phyloP scores from a whole-genome alignment of 2,797 vertebrate species.

The Tokudaia tokunoshimensis region DNA sequence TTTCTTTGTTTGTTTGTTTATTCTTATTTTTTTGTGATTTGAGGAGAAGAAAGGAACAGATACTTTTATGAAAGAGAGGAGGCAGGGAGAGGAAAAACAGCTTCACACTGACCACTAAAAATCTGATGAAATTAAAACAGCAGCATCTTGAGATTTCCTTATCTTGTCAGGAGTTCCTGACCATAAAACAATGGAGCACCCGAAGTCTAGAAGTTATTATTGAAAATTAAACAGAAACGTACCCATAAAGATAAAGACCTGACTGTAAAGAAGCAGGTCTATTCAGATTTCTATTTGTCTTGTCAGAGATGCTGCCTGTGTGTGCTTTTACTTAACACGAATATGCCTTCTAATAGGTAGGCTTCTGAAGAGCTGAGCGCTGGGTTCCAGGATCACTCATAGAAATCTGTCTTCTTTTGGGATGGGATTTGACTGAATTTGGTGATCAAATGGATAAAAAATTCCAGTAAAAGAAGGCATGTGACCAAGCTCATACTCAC shows the following conservation, averaged over 20 bases:
- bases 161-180: not conserved
- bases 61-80: slow-evolving; percentile 33
- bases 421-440: not conserved
- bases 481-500: not conserved
- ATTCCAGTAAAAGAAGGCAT: not conserved
- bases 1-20: not conserved
- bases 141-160: slow-evolving; percentile 36
- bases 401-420: slow-evolving; percentile 22
- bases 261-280: slow-evolving; percentile 30
- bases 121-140: slow-evolving; percentile 47
- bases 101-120: slow-evolving; percentile 2
- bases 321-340: not conserved
- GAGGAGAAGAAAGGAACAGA: slow-evolving; percentile 16
- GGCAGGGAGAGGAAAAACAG: not conserved
- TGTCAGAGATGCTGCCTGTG: not conserved
- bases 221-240: slow-evolving; percentile 58
- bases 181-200: not conserved
- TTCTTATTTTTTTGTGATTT: slow-evolving; percentile 1
- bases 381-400: not conserved
- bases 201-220: slow-evolving; percentile 17
- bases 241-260: slow-evolving; percentile 52
- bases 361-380: not conserved
- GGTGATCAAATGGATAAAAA: slow-evolving; percentile 22
- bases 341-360: slow-evolving; percentile 1
- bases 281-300: slow-evolving; percentile 29